Base-by-base conservation (phyloP, 2,888 invertebrate species). In the Ennomos erosarius region DNA sequence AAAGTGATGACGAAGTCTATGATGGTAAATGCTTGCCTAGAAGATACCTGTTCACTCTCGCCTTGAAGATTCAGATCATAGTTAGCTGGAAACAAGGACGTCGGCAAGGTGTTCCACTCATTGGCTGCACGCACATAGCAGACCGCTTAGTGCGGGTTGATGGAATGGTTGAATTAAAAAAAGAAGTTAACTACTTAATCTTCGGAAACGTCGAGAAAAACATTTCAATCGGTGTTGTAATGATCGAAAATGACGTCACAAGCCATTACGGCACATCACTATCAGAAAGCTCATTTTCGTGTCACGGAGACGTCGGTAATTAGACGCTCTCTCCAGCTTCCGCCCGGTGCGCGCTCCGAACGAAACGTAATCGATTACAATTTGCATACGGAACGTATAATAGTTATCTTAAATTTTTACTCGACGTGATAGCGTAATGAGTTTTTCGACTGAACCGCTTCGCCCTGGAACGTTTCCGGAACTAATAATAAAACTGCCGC, bases 311-410 rank as follows among this genome's bases (percentile, higher is more conserved):
- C 46, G 55, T 47, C 58, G 58, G 59, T 55, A 59, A 56, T 61
- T 52, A 61, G 59, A 64, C 62, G 53, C 57, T 58, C 51, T 45
- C 39, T 33, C 40, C 57, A 59, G 52, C 45, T 52, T 44, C 58
- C 60, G 48, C 45, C 52, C 48, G 39, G 49, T 35, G 39, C 40
- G 52, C 33, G 3, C 16, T 65, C 64, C 62, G n/a, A 66, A 67
- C 64, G 68, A 74, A 74, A 72, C 73, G 68, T 71, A 74, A 73
- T 69, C 70, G 73, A 77, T 77, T 76, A 61, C 67, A 70, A 83
- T 84, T 84, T 76, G 76, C 84, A 84, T 84, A 72, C 72, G 66
- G 75, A 81, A 76, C 67, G 68, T 61, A 69, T 74, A 74, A 75
- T 74, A 76, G 73, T 74, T 74, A 75, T 71, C 75, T 70, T 71